These are phyloP conservation scores for Mus musculus DNA, from an alignment of 2,113 vertebrate species.

Conservation along the genomic window GRCm39 chr4:33880001-33880500, in stretches of 20 bases:
- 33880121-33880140: not conserved
- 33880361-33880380: not conserved
- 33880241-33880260: not conserved
- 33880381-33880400: not conserved
- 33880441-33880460: not conserved
- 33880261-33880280: not conserved
- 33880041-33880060: not conserved
- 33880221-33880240: constrained; percentile 22
- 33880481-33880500: not conserved
- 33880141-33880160: not conserved
- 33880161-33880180: constrained; percentile 4
- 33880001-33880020: constrained; percentile 1
- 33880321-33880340: not conserved
- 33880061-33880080: not conserved
- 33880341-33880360: not conserved
- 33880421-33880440: not conserved
- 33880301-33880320: not conserved
- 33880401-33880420: not conserved
- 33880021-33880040: constrained; percentile 6
- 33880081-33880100: not conserved
- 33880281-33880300: not conserved
- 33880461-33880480: not conserved
- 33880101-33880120: not conserved
- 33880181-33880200: constrained; percentile 1
- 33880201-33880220: constrained; percentile 50